These are phyloP conservation scores for Elgonia sp. DNA, from an alignment of 2,888 invertebrate species.

Conservation along the genomic window DNA sequence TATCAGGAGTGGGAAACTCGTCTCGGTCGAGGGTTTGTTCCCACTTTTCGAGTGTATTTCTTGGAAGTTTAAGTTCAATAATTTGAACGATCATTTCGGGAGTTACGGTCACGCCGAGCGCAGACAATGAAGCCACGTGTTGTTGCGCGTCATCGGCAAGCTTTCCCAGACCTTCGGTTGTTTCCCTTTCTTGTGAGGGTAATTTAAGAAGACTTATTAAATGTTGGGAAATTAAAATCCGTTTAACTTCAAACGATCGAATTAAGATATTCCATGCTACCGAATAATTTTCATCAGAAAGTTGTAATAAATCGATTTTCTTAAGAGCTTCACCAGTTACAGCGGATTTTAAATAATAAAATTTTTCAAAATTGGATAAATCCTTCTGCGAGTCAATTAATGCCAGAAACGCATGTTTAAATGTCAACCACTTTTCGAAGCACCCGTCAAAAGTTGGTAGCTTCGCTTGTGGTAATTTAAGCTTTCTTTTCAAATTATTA, in stretches of 20 bases:
- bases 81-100: background rate
- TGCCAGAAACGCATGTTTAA: background rate
- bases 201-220: background rate
- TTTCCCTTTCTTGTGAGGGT: background rate
- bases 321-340: background rate
- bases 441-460: background rate
- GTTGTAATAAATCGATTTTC: background rate
- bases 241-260: background rate
- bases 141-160: constrained; percentile 1
- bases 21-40: constrained; percentile 36
- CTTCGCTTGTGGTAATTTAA: background rate
- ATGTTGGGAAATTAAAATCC: constrained; percentile 4
- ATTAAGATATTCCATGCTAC: background rate
- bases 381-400: background rate
- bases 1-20: constrained; percentile 56
- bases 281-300: background rate
- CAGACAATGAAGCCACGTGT: background rate
- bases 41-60: constrained; percentile 8
- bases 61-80: constrained; percentile 1
- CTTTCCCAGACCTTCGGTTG: background rate
- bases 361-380: background rate
- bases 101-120: background rate
- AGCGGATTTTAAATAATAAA: background rate
- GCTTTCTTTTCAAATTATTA: background rate
- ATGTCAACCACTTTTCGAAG: constrained; percentile 1